Base-by-base conservation (phyloP, 1,140 invertebrate genomes). In the Drosophila repleta region DNA sequence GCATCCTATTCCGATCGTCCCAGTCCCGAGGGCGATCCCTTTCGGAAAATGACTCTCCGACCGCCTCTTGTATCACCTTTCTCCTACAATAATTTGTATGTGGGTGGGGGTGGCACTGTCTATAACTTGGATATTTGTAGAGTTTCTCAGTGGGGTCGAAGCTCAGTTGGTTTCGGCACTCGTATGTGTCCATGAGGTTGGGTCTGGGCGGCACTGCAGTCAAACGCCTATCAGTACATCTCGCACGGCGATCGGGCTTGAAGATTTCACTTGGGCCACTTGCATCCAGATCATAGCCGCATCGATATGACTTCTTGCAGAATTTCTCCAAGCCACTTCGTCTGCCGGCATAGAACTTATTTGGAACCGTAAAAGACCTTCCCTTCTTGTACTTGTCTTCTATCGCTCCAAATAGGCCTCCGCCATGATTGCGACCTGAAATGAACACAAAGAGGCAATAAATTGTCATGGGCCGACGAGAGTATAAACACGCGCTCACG, bases 391-490 rank as follows among this genome's bases (percentile, higher is more conserved):
- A 41, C 20, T 26, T 62, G 3, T 46, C 32, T 7, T 56, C 26
- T 15, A 3, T 26, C 35, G 45, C 17, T 13, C 18, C 41, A 37
- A 55, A 41, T 45, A 64, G 43, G 17, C 76, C 81, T 15, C 80
- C 80, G 45, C 76, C 80, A 39, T 41, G 60, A 51, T 66, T 63
- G 1, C 80, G 80, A 26, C 7, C 76, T 79, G 24, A 6, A 46
- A 55, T 21, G 3, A 17, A 45, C 10, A 24, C 7, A 21, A 24
- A 21, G 1, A 17, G 1, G 4, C 3, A 4, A 20, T 8, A 45
- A 20, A 45, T 4, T 21, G 29, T 21, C 2, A 20, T 5, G 7
- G 8, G 8, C 0, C 17, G 18, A 11, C n/a, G 1, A 32, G 39
- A 29, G 17, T 20, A 2, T 13, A 4, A 3, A 69, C 76, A 76